Conservation (phyloP, 2,888 invertebrate genomes). For the Plutella xylostella region DNA sequence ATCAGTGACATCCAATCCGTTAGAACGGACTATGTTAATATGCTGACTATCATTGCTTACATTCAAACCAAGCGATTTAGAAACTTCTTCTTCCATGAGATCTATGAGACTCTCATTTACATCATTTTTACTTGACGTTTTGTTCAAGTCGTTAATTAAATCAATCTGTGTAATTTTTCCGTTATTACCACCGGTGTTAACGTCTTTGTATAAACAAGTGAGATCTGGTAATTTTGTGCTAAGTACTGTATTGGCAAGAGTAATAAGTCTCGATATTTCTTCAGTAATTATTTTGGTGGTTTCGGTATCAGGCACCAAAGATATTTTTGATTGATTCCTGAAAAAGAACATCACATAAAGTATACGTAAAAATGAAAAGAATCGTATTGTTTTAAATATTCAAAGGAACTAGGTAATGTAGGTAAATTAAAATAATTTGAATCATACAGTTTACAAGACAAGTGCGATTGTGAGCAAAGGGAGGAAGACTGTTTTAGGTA, state of each 20-base stretch:
- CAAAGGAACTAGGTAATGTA: too few species aligned
- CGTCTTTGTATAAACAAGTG: constrained; percentile 31
- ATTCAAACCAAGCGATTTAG: not conserved
- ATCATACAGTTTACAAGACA: too few species aligned
- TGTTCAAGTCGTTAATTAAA: not conserved
- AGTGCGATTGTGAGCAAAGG: too few species aligned
- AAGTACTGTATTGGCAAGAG: constrained; percentile 61
- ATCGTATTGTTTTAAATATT: too few species aligned
- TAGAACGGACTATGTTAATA: too few species aligned
- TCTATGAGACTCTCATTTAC: constrained; percentile 18
- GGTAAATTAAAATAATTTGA: too few species aligned
- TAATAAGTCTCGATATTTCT: constrained; percentile 56
- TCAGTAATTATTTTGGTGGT: constrained; percentile 44
- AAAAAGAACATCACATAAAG: too few species aligned
- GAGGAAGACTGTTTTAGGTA: too few species aligned
- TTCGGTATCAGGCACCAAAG: constrained; percentile 42
- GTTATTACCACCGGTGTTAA: not conserved
- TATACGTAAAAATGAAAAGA: too few species aligned
- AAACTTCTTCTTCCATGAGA: constrained; percentile 30
- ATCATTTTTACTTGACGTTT: constrained; percentile 2
- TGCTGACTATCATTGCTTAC: not conserved
- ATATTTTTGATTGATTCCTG: constrained; percentile 51
- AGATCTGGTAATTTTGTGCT: constrained; percentile 58
- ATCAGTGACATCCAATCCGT: too few species aligned
- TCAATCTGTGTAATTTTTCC: not conserved